These are phyloP conservation scores for Botia kubotai DNA, from an alignment of 2,797 vertebrate species.

Conservation along the genomic window DNA sequence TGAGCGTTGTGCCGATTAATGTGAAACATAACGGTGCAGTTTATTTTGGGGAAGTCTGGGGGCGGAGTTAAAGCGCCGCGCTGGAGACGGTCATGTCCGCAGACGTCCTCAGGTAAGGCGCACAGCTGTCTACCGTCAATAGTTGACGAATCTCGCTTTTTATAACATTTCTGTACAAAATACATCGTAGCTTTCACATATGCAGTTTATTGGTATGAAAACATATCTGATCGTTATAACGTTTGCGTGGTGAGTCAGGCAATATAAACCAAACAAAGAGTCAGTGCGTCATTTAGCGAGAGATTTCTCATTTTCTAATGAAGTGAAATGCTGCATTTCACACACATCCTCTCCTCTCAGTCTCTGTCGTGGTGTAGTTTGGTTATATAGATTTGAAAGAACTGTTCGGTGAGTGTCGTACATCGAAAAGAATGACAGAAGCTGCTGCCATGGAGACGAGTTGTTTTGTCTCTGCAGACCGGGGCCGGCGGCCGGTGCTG, in stretches of 20 bases:
- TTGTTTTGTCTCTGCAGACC: constrained; percentile 33
- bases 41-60: neutral
- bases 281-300: neutral
- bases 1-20: neutral
- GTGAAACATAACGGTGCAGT: neutral
- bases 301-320: neutral
- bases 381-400: neutral
- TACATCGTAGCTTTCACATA: too few species aligned
- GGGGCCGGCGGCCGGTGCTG: constrained; percentile 39
- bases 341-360: too few species aligned
- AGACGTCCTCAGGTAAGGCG: constrained; percentile 60
- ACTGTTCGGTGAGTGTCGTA: neutral
- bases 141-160: neutral
- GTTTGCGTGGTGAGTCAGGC: neutral
- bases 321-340: neutral
- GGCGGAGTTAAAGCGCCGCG: neutral
- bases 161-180: neutral
- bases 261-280: neutral
- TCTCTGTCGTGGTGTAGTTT: neutral
- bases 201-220: neutral
- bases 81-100: constrained; percentile 55
- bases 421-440: neutral
- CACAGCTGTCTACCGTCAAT: neutral
- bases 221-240: neutral
- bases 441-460: neutral